phyloP scores from a whole-genome alignment of 30 jellyfish, hydroid and myxozoan genomes.

The Hydra vulgaris region DNA sequence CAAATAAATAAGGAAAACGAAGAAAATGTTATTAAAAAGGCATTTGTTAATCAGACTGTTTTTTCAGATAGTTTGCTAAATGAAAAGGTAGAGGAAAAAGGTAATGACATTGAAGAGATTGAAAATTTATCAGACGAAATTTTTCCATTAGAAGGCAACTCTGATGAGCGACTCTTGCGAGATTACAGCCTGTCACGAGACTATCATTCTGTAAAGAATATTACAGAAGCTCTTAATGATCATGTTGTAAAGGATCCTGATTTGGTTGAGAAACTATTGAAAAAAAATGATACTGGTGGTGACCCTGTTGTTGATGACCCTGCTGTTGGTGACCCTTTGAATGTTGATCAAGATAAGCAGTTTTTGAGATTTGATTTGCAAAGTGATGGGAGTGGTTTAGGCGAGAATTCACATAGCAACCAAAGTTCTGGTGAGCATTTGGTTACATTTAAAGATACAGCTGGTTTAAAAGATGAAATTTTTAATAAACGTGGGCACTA shows the following conservation, averaged over 20 bases:
- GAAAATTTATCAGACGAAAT: not conserved
- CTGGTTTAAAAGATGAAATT: not conserved
- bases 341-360: not conserved
- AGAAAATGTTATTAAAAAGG: not conserved
- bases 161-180: not conserved
- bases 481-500: not conserved
- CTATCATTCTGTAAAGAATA: not conserved
- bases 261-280: not conserved
- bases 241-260: not conserved
- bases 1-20: not conserved
- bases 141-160: not conserved
- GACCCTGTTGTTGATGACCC: no score
- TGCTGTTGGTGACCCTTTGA: no score
- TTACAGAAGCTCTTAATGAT: not conserved
- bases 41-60: slow-evolving; percentile 4
- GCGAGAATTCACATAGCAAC: no score
- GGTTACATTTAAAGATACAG: not conserved
- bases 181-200: not conserved
- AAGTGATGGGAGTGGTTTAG: not conserved
- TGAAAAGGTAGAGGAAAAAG: not conserved
- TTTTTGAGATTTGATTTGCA: not conserved
- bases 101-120: not conserved
- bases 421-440: not conserved
- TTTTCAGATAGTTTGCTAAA: not conserved
- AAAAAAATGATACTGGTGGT: not conserved